Evolutionary conservation across 2,113 vertebrate genomes (phyloP), one percentile per base, ranked within the genome.

Genomic region (Poeciliopsis turrubarensis): DNA sequence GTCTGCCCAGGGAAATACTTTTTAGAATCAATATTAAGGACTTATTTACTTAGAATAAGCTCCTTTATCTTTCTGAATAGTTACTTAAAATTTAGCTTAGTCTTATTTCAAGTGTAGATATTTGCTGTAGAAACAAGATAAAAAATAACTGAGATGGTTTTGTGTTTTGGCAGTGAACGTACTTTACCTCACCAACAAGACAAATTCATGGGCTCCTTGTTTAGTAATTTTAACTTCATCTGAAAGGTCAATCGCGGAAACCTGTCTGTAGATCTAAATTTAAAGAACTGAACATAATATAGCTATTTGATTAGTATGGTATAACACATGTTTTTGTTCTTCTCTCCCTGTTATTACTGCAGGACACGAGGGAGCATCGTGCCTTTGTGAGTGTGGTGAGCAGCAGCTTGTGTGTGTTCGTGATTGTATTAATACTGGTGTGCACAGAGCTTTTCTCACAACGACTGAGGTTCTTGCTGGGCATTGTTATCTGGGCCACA

Each of bases 401-500:
- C 72, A 47, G 89, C 71, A 94, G 93, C n/a, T 92, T 98, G 27
- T 90, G 78, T 1, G 81, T 98, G 83, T 99, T 97, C 73, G 86
- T 94, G 34, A 87, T 83, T 8, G 94, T 97, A 72, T 97, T 94
- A 8, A 61, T 96, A 41, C 93, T 99, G 89, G 92, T 98, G 27
- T 99, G 95, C 2, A 85, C 92, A 0, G 97, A 97, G 44, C 92
- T 94, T 17, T 92, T 97, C 0, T 91, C 95, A 7, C 95, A 94
- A 74, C 94, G 93, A 60, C 96, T 97, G 95, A 95, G 97, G 10
- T 86, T 47, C 0, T 73, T 94, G 3, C 93, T 96, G 37, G 97
- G 97, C 0, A 79, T 96, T 19, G 75, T 93, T 10, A 92, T 96
- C 44, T 99, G 97, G 96, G 85, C 92, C 87, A 97, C 97, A 76